These are phyloP conservation scores for Galerucella calmariensis DNA, from an alignment of 2,888 invertebrate genomes.

Conservation along the genomic window DNA sequence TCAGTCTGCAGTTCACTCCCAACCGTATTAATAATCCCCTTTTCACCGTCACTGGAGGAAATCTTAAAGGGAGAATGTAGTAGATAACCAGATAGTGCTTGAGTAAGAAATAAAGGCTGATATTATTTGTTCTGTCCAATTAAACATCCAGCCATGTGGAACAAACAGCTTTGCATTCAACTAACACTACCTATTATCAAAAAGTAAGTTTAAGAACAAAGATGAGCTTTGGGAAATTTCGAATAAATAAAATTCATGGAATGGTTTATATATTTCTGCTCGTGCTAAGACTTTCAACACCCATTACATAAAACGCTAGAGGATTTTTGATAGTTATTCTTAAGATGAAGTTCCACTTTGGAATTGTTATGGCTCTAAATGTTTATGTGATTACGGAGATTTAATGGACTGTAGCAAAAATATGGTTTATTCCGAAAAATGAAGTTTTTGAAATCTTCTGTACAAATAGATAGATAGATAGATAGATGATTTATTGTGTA, in stretches of 20 bases:
- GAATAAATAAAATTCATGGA: conserved; percentile 49
- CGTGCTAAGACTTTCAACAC: conserved; percentile 44
- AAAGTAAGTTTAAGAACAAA: conserved; percentile 54
- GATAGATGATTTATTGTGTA: no score
- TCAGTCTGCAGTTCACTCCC: no score
- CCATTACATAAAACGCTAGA: conserved; percentile 58
- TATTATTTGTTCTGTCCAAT: conserved; percentile 65
- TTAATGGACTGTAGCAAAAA: conserved; percentile 48
- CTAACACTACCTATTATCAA: conserved; percentile 55
- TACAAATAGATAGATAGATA: no score
- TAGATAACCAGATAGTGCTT: conserved; percentile 19
- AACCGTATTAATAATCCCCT: neutral
- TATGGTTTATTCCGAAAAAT: neutral
- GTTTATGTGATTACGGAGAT: conserved; percentile 50
- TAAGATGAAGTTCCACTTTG: conserved; percentile 18
- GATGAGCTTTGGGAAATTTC: conserved; percentile 40
- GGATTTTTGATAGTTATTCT: conserved; percentile 52
- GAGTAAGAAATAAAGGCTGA: conserved; percentile 30
- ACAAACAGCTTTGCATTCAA: conserved; percentile 58
- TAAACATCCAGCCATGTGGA: conserved; percentile 63
- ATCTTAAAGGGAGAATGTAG: conserved; percentile 4
- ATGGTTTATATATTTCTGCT: conserved; percentile 57
- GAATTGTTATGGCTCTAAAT: conserved; percentile 52
- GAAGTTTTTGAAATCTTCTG: neutral
- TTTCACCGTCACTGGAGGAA: neutral